Base-by-base conservation (phyloP, 2,113 vertebrate genomes). In the Rhipidura dahli region DNA sequence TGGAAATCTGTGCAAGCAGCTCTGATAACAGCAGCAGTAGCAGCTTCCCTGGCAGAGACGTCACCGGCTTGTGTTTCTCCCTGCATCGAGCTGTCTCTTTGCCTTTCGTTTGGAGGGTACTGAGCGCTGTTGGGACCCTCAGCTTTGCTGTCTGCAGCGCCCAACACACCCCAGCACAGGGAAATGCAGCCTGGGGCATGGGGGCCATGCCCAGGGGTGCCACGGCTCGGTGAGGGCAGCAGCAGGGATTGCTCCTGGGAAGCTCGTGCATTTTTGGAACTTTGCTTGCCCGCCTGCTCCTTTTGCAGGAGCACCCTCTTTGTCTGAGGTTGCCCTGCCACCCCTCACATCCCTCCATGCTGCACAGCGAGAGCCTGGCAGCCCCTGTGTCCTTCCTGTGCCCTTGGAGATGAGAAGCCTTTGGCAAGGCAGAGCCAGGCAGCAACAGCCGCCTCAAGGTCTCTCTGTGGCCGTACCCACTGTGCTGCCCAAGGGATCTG, bases 121-220 rank as follows among this genome's bases (percentile, higher is more conserved):
- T 0, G 5, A 45, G 65, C 1, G 1, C 35, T 65, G 5, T 1
- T 3, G 19, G 33, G 28, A 50, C 39, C 26, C 42, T 37, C 51
- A 7, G 42, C 56, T 45, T 31, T 5, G 2, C 83, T 37, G 31
- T 23, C 15, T n/a, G 61, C 68, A 5, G 10, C 37, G 28, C 50
- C 50, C 5, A 3, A 0, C 0, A 0, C 24, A 13, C 30, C 49
- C 60, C 31, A 21, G 45, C 7, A 3, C 1, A 0, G 42, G 63
- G 72, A 35, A 42, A 42, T 0, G 2, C 61, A 31, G 45, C 54
- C 22, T 1, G 4, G 37, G 24, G 73, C 2, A 1, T 33, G 33
- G 50, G 27, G 63, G 47, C 83, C 23, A 4, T 10, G 6, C 42
- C 64, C 23, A 1, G 39, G 28, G 49, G 6, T 60, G 49, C 54